phyloP scores from a whole-genome alignment of 2,113 vertebrate species.

The Myrmecobius fasciatus region DNA sequence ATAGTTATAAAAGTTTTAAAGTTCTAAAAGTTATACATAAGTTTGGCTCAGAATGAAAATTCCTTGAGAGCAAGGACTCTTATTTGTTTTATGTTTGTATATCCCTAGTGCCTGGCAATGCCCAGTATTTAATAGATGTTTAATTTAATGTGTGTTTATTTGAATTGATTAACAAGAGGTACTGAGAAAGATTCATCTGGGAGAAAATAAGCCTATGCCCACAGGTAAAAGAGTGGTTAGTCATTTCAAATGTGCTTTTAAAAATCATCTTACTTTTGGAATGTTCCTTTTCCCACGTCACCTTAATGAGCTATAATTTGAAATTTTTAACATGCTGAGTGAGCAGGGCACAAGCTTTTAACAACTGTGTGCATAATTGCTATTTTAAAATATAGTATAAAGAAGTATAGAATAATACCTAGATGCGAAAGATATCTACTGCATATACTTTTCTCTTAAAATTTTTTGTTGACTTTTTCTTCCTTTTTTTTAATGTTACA shows the following conservation, averaged over 20 bases:
- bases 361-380: constrained; percentile 49
- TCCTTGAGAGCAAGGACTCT: not conserved
- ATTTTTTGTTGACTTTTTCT: not conserved
- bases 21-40: not conserved
- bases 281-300: constrained; percentile 46
- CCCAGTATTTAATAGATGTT: not conserved
- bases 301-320: constrained; percentile 70
- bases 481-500: not conserved
- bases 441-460: not conserved
- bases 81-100: not conserved
- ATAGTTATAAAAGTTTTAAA: not conserved
- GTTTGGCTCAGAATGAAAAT: not conserved
- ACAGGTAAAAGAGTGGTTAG: constrained; percentile 54
- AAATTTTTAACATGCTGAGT: constrained; percentile 65
- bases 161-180: not conserved
- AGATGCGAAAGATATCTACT: constrained; percentile 8
- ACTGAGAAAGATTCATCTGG: constrained; percentile 38
- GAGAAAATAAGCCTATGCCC: constrained; percentile 25
- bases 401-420: constrained; percentile 38
- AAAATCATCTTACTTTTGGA: constrained; percentile 66
- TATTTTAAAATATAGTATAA: constrained; percentile 66
- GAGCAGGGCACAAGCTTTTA: constrained; percentile 53
- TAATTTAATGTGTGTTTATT: not conserved
- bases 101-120: not conserved
- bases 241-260: constrained; percentile 67